A percentile compares a stretch with the other conserved stretches of the same genome.
Conservation (phyloP, 2,113 vertebrate genomes). For the Carassius gibelio region DNA sequence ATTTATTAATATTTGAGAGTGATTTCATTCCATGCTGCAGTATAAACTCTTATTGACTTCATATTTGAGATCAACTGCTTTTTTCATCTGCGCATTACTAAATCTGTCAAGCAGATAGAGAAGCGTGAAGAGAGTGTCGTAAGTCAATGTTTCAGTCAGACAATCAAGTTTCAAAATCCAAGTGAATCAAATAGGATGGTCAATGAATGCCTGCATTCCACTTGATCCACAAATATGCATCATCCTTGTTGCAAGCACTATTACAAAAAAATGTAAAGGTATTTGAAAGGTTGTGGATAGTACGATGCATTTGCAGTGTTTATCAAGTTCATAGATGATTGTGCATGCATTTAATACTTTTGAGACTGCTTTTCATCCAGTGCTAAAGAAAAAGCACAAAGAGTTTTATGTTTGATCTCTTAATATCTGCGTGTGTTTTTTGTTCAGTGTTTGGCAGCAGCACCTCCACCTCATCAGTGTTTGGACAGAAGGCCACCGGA, state of each 20-base stretch:
- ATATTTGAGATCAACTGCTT: not conserved
- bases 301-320: not conserved
- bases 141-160: not conserved
- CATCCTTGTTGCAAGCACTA: not conserved
- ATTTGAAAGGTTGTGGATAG: not conserved
- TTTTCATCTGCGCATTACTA: not conserved
- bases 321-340: not conserved
- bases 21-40: no score
- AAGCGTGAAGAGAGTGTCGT: not conserved
- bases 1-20: no score
- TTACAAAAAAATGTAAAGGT: not conserved
- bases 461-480: slow-evolving; percentile 79
- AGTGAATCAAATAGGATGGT: not conserved
- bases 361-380: not conserved
- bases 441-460: slow-evolving; percentile 81
- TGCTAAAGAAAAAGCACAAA: not conserved
- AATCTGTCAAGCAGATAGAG: not conserved
- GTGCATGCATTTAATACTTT: not conserved
- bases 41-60: not conserved
- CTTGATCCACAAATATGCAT: not conserved
- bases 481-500: slow-evolving; percentile 82
- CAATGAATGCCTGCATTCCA: not conserved
- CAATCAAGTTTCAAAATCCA: not conserved
- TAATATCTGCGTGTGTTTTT: not conserved
- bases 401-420: not conserved